Evolutionary conservation across 2,888 invertebrate species (phyloP), one percentile per base, ranked within the genome.

Genomic region (Luperina testacea): DNA sequence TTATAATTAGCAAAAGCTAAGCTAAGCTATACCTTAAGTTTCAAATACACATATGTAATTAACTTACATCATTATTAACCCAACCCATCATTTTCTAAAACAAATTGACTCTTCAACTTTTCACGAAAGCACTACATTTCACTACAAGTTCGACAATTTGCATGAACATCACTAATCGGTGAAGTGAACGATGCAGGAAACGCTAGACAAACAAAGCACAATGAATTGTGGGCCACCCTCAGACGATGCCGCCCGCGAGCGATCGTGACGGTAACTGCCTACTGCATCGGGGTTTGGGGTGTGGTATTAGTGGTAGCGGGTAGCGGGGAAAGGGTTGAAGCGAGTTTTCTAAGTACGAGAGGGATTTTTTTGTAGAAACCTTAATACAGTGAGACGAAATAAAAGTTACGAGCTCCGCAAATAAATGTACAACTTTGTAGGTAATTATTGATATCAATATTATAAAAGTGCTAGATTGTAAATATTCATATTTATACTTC

Each of bases 151-250:
- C 78, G 76, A 71, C 84, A 82, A 90, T 90, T 90, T 88, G 87
- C 87, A 89, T 90, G 84, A 87, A 86, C 89, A 88, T 87, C 86
- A 85, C 87, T 90, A 90, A 90, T 90, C 85, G 87, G 81, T 76
- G 83, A 86, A 89, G 87, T 90, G 91, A 92, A 91, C 92, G 90
- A 90, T 92, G 89, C 94, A 94, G 95, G 94, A 95, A 96, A 94
- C 90, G 92, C 89, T 93, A 88, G 90, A 90, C 93, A 95, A 96
- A 96, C 95, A 96, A 95, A 94, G 90, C 92, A 91, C 93, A 94
- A 94, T 92, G 92, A 94, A 95, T 94, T 93, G 94, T 93, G 92
- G 96, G 93, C 95, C 96, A 95, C 96, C 96, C 95, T 93, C 92
- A 91, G 90, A 83, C 89, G 90, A 92, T 92, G 93, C 92, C 92